Conservation (phyloP, 1,140 invertebrate genomes). For the Hirudo medicinalis region DNA sequence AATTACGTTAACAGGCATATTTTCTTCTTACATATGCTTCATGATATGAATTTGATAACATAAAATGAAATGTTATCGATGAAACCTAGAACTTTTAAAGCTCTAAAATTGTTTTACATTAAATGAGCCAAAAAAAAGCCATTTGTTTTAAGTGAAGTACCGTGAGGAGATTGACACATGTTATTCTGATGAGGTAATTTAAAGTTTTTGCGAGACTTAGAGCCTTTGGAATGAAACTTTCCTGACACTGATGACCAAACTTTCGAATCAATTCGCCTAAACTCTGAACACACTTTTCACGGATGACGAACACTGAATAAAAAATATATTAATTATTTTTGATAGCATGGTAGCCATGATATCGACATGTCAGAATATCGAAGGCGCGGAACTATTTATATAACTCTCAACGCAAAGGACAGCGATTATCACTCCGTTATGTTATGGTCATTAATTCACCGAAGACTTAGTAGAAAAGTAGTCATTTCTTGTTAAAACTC, state of each 20-base stretch:
- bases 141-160: not conserved
- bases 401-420: too few species aligned
- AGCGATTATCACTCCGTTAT: too few species aligned
- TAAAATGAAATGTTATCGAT: not conserved
- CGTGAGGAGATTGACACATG: slow-evolving; percentile 2
- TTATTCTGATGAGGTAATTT: slow-evolving; percentile 9
- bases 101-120: not conserved
- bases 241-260: slow-evolving; percentile 9
- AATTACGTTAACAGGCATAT: not conserved
- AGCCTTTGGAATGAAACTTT: slow-evolving; percentile 1
- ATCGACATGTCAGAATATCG: too few species aligned
- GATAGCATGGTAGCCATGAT: too few species aligned
- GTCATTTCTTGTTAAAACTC: too few species aligned
- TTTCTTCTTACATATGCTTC: not conserved
- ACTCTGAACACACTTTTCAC: not conserved
- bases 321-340: too few species aligned
- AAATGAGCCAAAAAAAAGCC: not conserved
- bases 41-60: not conserved
- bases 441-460: too few species aligned
- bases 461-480: too few species aligned
- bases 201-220: not conserved
- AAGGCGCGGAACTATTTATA: too few species aligned
- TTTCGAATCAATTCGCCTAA: slow-evolving; percentile 1
- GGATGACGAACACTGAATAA: slow-evolving; percentile 9
- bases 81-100: too few species aligned